Evolutionary conservation across 2,113 vertebrate genomes (phyloP), one percentile per base, ranked within the genome.

Genomic region (Cryptomyrus ogoouensis): DNA sequence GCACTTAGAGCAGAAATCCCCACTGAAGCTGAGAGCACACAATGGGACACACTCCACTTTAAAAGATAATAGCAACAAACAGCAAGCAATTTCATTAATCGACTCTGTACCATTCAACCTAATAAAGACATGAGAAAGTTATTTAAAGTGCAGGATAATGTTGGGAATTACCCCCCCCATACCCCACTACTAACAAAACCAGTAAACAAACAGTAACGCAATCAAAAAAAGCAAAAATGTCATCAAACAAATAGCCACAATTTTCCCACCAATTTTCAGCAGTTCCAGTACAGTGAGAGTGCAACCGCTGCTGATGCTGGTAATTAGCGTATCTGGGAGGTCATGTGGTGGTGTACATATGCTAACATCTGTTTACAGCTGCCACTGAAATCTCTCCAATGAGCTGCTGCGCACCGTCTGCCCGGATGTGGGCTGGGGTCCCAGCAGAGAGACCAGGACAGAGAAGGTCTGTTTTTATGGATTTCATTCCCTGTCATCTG

Each of bases 311-410:
- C 56, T 89, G 89, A 91, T 90, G 90, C 80, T 77, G 90, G 89
- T 91, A 91, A 93, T 93, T 90, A 92, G 87, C 42, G 86, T 91
- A 92, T 92, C 90, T 91, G 88, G 74, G 89, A 77, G 90, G 88
- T 91, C 89, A 90, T 83, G 35, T 92, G 90, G 89, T 86, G 90
- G 90, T 90, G 89, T 90, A 91, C 90, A 93, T 70, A 92, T 86
- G 89, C 83, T 49, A 80, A 91, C 92, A 93, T 92, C 91, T 93
- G 91, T 62, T 89, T 89, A 87, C 70, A 90, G 90, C 90, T 91
- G 74, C 77, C 83, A 39, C 77, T 19, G 50, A 62, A 58, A n/a
- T 27, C 39, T 62, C 39, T 47, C 39, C 35, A 35, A 5, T 19
- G 50, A 88, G 35, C 39, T 24, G 9, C 87, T 42, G 15, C n/a